phyloP scores from a whole-genome alignment of 2,113 vertebrate species.

The Spilogale gracilis region DNA sequence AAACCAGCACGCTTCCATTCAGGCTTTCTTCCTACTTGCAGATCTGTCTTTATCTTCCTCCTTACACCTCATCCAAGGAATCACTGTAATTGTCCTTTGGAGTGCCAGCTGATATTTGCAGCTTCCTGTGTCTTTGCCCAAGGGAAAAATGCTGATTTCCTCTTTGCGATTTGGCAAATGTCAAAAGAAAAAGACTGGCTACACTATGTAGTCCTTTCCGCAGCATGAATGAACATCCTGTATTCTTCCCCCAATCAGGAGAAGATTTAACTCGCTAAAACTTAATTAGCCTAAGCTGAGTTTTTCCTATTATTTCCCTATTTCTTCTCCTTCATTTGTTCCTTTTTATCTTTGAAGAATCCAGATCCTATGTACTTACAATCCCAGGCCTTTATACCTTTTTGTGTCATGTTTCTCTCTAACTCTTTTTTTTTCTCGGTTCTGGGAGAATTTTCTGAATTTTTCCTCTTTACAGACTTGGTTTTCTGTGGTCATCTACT shows the following conservation, averaged over 20 bases:
- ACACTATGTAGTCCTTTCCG: conserved; percentile 70
- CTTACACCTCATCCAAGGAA: conserved; percentile 57
- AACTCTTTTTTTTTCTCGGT: neutral
- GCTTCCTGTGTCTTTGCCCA: conserved; percentile 70
- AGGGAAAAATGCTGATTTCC: conserved; percentile 70
- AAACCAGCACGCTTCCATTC: conserved; percentile 52
- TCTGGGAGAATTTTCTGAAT: neutral
- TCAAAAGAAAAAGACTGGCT: conserved; percentile 78
- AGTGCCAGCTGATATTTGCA: conserved; percentile 72
- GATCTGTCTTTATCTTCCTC: conserved; percentile 61
- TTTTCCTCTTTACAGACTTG: conserved; percentile 26
- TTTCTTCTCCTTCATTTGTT: conserved; percentile 67
- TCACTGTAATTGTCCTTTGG: conserved; percentile 62
- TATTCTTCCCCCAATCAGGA: conserved; percentile 60
- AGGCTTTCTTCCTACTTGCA: conserved; percentile 50
- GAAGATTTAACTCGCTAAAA: conserved; percentile 72
- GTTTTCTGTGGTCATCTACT: neutral
- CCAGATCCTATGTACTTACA: neutral
- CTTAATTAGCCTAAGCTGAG: conserved; percentile 70
- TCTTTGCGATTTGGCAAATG: conserved; percentile 78
- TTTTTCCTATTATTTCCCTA: conserved; percentile 38
- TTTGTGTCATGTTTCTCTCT: neutral
- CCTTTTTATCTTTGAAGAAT: conserved; percentile 51
- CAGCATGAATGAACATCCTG: conserved; percentile 72
- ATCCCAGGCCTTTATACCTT: neutral